Evolutionary conservation across 2,113 vertebrate species (phyloP), one percentile per base, ranked within the genome.

Genomic region (Sapayoa aenigma): DNA sequence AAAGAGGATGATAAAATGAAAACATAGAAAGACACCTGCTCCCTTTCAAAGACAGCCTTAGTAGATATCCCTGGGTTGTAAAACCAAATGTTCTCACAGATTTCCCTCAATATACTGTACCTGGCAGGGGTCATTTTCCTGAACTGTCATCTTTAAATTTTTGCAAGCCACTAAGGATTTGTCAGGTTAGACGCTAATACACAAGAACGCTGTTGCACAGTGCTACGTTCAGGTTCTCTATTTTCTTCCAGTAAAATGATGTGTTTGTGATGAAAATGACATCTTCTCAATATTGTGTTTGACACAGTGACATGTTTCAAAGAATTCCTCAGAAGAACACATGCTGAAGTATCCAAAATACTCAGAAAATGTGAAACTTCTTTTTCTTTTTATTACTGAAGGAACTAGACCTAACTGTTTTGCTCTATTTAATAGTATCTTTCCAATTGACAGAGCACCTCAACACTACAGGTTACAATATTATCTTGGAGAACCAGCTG

Each of bases 401-500:
- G 35, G 28, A 91, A 95, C 90, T 42, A 49, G 41, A 25, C n/a
- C 60, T 37, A 52, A 72, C 35, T 66, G 30, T 65, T 88, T 73
- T 46, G 23, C 31, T 85, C 14, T 71, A 6, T 73, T 90, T 92
- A 74, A 55, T 35, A 87, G 35, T 65, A 30, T 25, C n/a, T 89
- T 80, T 91, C 74, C 82, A 93, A n/a, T 8, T 69, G 68, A 68
- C 53, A 94, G 75, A 92, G 15, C 16, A 55, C 25, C 15, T 89
- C 44, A 19, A 7, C 23, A 20, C 37, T 47, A 35, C 59, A 90
- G 65, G 37, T 75, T 69, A 25, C 41, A 47, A 63, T 74, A 89
- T 85, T 96, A 89, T 93, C 86, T 96, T 77, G 27, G 6, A 47
- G 46, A 79, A 85, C 27, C 53, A 96, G 93, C 69, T 27, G 21